A percentile compares a stretch with the other conserved stretches of the same genome.
These are phyloP conservation scores for Stenolophus ochropezus DNA, from an alignment of 2,888 invertebrate species.

Conservation along the genomic window DNA sequence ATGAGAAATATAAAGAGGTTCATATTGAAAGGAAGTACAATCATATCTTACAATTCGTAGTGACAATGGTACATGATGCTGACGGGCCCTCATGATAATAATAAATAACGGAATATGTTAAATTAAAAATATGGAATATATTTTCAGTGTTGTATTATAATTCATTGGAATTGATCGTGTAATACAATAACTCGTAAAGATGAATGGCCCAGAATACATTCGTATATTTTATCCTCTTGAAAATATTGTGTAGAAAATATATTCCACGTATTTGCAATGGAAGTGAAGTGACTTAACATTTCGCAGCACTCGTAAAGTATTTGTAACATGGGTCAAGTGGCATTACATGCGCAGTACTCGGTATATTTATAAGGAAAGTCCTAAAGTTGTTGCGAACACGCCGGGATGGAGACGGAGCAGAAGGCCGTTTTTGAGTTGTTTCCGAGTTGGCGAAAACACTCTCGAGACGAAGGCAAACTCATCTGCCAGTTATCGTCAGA, in stretches of 20 bases:
- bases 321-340: constrained; percentile 9
- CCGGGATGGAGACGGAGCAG: not conserved
- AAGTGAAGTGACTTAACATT: not conserved
- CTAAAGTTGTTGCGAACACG: constrained; percentile 7
- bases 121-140: too few relatives aligned
- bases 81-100: too few relatives aligned
- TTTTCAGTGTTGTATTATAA: too few relatives aligned
- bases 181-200: not conserved
- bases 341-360: not conserved
- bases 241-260: not conserved
- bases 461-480: constrained; percentile 13
- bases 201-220: not conserved
- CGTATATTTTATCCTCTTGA: not conserved
- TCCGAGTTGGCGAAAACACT: constrained; percentile 21
- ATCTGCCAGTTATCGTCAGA: constrained; percentile 44
- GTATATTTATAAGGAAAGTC: constrained; percentile 10
- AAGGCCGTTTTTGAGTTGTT: constrained; percentile 40
- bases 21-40: too few relatives aligned
- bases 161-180: too few relatives aligned
- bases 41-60: too few relatives aligned
- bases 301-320: not conserved
- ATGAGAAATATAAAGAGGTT: too few relatives aligned
- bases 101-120: too few relatives aligned
- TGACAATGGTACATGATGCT: too few relatives aligned
- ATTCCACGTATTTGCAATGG: not conserved